Evolutionary conservation across 2,797 vertebrate genomes (phyloP).

Genomic region (Protonibea diacanthus): DNA sequence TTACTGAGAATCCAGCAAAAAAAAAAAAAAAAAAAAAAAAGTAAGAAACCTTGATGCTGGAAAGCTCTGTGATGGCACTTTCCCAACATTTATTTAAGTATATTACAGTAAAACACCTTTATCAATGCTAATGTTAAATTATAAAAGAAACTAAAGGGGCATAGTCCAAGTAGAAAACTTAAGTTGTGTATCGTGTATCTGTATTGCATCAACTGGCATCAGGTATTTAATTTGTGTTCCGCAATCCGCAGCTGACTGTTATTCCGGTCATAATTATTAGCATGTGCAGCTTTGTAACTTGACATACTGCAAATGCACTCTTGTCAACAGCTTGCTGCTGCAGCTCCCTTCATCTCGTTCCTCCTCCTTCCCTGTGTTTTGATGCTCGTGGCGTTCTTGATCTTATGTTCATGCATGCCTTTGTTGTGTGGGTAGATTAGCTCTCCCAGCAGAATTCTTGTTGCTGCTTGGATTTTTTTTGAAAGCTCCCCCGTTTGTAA

Average conservation of each 20-base stretch:
- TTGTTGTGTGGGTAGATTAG: neutral
- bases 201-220: neutral
- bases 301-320: neutral
- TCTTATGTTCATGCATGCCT: neutral
- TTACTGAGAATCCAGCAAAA: neutral
- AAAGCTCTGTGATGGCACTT: neutral
- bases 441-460: neutral
- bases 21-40: neutral
- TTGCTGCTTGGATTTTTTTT: neutral
- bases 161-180: neutral
- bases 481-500: neutral
- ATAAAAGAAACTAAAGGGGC: neutral
- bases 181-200: too few species aligned
- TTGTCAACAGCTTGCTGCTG: neutral
- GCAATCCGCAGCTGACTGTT: neutral
- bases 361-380: neutral
- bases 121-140: neutral
- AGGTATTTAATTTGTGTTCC: neutral
- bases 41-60: neutral
- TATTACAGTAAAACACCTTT: neutral
- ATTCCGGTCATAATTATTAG: neutral
- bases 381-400: neutral
- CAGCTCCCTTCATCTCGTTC: neutral
- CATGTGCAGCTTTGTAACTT: neutral
- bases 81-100: neutral